Percentiles rank a stretch among this genome's conserved stretches.
These are phyloP conservation scores for Lepidiolamprologus cunningtoni DNA, from an alignment of 2,113 vertebrate species.

Conservation along the genomic window DNA sequence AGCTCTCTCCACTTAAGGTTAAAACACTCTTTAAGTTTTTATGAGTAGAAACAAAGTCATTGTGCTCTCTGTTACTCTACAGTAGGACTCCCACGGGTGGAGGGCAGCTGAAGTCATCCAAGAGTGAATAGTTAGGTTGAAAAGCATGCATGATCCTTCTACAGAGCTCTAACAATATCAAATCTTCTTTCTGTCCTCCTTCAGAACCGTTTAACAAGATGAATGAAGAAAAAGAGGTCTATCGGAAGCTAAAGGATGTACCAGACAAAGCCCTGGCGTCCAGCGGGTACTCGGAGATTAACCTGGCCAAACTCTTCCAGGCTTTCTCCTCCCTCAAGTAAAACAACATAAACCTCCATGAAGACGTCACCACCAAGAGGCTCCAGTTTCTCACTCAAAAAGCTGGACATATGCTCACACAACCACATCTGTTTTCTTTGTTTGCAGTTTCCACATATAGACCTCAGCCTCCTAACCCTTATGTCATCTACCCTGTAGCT, in stretches of 20 bases:
- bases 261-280: slow-evolving; percentile 77
- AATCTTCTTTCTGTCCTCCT: neutral
- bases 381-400: neutral
- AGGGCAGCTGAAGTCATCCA: neutral
- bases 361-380: neutral
- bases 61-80: neutral
- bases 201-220: neutral
- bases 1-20: slow-evolving; percentile 6
- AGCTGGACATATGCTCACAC: neutral
- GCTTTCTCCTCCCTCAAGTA: slow-evolving; percentile 69
- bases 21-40: slow-evolving; percentile 6
- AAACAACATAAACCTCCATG: neutral
- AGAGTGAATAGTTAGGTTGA: neutral
- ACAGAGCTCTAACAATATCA: neutral
- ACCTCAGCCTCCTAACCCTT: neutral
- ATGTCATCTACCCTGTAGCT: neutral
- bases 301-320: slow-evolving; percentile 89
- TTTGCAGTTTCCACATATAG: neutral
- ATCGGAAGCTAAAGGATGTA: slow-evolving; percentile 81
- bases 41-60: neutral
- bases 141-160: neutral
- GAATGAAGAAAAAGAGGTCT: slow-evolving; percentile 55
- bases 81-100: neutral
- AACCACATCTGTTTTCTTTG: neutral
- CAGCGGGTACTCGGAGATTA: slow-evolving; percentile 91